A percentile compares a stretch with the other conserved stretches of the same genome.
Conservation (phyloP, 2,113 vertebrate genomes). For the Sterrhoptilus dennistouni region DNA sequence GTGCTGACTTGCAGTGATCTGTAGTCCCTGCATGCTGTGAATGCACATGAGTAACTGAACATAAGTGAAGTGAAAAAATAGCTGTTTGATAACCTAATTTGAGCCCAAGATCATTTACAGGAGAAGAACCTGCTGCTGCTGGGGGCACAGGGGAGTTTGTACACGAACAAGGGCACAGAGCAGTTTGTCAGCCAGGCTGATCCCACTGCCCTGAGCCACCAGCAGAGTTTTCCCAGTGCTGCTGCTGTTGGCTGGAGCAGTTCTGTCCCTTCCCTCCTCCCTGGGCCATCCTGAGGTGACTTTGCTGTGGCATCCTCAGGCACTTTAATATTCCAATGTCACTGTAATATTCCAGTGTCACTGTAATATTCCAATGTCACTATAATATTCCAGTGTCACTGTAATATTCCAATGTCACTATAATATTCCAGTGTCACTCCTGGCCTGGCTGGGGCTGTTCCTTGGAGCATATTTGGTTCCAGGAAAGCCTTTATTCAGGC, state of each 20-base stretch:
- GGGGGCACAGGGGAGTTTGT: accelerated
- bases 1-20: not conserved
- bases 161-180: accelerated
- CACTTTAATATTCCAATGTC: not conserved
- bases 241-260: not conserved
- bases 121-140: not conserved
- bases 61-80: too few relatives aligned
- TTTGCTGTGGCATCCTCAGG: not conserved
- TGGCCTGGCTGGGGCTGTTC: not conserved
- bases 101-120: accelerated
- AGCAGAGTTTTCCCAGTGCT: not conserved
- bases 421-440: not conserved
- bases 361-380: not conserved
- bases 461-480: not conserved
- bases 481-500: not conserved
- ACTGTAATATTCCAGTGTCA: not conserved
- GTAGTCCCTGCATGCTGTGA: not conserved
- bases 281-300: not conserved
- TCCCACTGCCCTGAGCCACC: not conserved
- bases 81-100: not conserved
- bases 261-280: not conserved
- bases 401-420: accelerated
- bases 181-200: not conserved
- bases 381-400: not conserved
- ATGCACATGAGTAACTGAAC: accelerated